Conservation (phyloP, 23 tunicate genomes). For the Diplosoma virens region DNA sequence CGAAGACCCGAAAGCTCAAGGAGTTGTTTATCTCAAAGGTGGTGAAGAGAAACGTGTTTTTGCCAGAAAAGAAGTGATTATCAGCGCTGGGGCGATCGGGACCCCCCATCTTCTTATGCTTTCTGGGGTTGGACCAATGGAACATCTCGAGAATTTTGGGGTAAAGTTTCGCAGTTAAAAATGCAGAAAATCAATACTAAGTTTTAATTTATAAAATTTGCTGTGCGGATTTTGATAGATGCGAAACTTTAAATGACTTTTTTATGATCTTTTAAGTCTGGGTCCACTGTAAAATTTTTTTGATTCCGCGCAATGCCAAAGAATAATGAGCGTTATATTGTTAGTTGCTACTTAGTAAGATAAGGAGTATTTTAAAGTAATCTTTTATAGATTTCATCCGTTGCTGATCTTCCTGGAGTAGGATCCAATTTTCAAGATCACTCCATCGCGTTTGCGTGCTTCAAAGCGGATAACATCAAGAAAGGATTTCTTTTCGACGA, state of each 20-base stretch:
- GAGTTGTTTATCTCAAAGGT: constrained; percentile 57
- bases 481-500: not conserved
- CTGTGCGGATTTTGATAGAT: too few relatives aligned
- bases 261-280: too few relatives aligned
- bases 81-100: constrained; percentile 71
- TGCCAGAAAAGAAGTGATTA: constrained; percentile 62
- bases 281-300: too few relatives aligned
- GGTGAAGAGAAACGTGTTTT: constrained; percentile 29
- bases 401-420: constrained; percentile 45
- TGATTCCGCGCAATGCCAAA: too few relatives aligned
- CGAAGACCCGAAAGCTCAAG: constrained; percentile 15
- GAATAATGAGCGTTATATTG: too few relatives aligned
- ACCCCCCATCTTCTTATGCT: constrained; percentile 87
- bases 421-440: constrained; percentile 62
- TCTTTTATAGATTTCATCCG: constrained; percentile 11
- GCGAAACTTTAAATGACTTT: too few relatives aligned
- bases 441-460: not conserved
- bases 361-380: too few relatives aligned
- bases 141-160: constrained; percentile 49
- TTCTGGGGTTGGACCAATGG: constrained; percentile 69
- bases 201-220: too few relatives aligned
- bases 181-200: too few relatives aligned
- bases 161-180: constrained; percentile 12
- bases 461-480: not conserved
- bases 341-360: too few relatives aligned